Percentiles rank a stretch among this genome's conserved stretches.
Conservation (phyloP, 2,113 vertebrate genomes). For the Puffinus mauretanicus region DNA sequence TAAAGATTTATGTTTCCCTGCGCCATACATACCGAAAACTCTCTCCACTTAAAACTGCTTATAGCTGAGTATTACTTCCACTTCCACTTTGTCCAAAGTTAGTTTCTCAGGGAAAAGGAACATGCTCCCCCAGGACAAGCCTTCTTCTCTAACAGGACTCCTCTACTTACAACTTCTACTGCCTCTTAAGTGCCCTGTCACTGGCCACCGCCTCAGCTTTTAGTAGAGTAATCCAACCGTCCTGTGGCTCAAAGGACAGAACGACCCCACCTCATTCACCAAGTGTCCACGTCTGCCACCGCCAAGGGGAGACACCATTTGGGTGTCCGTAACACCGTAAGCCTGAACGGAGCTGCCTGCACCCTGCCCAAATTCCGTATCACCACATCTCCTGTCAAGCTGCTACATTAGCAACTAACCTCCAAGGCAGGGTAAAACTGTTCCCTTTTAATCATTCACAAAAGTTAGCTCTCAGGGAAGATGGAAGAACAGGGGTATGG, state of each 20-base stretch:
- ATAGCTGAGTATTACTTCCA: background rate
- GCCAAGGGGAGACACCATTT: background rate
- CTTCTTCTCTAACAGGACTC: background rate
- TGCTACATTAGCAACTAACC: background rate
- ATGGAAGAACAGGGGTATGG: background rate
- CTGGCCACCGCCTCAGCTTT: background rate
- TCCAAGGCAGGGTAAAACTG: background rate
- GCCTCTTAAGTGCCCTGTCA: background rate
- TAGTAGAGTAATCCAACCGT: background rate
- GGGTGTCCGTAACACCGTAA: no score
- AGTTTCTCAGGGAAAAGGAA: background rate
- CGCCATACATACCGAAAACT: background rate
- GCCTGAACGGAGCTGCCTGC: background rate
- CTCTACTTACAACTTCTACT: background rate
- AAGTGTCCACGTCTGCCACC: background rate
- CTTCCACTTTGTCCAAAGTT: background rate
- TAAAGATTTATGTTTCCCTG: background rate
- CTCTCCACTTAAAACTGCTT: background rate
- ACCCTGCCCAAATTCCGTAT: background rate
- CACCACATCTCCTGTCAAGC: background rate
- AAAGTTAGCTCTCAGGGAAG: background rate
- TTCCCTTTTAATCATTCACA: background rate
- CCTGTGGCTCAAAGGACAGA: background rate
- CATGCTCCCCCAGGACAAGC: accelerated
- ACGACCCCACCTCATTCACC: background rate